phyloP scores from a whole-genome alignment of 2,797 vertebrate genomes.

The Microctenopoma steveboyesi region DNA sequence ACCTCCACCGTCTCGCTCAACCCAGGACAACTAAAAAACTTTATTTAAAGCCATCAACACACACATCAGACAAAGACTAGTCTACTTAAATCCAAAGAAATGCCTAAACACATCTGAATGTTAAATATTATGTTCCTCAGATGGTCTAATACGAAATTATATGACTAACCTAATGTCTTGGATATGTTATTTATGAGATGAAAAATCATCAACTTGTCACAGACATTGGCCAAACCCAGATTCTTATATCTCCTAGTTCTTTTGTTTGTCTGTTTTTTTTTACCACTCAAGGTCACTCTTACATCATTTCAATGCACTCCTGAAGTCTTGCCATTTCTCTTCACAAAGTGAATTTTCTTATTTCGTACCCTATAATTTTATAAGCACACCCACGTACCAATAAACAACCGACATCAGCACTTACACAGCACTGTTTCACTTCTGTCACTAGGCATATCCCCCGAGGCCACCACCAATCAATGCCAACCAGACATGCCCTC shows the following conservation, averaged over 20 bases:
- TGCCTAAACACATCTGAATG: not conserved
- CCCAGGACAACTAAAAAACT: too few relatives aligned
- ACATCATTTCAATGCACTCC: not conserved
- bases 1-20: too few relatives aligned
- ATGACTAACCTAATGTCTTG: slow-evolving; percentile 9
- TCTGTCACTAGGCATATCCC: slow-evolving; percentile 33
- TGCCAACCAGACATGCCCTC: slow-evolving; percentile 59
- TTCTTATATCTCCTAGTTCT: slow-evolving; percentile 6
- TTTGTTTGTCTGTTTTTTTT: slow-evolving; percentile 6
- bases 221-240: slow-evolving; percentile 5
- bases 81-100: too few relatives aligned
- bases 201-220: slow-evolving; percentile 32
- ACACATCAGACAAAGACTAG: too few relatives aligned
- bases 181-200: not conserved
- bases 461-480: slow-evolving; percentile 50
- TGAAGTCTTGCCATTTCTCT: slow-evolving; percentile 2
- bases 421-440: slow-evolving; percentile 12
- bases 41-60: too few relatives aligned
- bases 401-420: slow-evolving; percentile 19
- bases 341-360: slow-evolving; percentile 15
- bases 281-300: not conserved
- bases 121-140: slow-evolving; percentile 11
- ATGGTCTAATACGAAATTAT: slow-evolving; percentile 33
- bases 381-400: slow-evolving; percentile 13
- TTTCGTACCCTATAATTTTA: slow-evolving; percentile 27